phyloP scores from a whole-genome alignment of 2,797 vertebrate species.

The Myotis planiceps region DNA sequence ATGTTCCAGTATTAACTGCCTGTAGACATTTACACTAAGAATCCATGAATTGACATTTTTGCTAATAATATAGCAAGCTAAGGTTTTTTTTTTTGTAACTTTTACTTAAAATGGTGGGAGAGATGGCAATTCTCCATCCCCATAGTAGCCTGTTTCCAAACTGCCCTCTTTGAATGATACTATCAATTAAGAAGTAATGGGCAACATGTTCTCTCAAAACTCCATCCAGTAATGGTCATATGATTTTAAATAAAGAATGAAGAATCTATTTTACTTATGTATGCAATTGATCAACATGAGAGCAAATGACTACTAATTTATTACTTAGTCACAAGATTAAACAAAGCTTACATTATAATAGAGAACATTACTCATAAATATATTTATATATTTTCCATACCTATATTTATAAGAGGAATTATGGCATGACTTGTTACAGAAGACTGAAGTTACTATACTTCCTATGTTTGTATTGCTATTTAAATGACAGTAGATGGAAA shows the following conservation, averaged over 20 bases:
- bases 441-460: background rate
- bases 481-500: conserved; percentile 48
- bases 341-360: conserved; percentile 1
- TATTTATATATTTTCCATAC: background rate
- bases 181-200: background rate
- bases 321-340: conserved; percentile 12
- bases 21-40: conserved; percentile 56
- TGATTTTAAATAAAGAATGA: background rate
- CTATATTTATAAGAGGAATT: background rate
- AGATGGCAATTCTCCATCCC: background rate
- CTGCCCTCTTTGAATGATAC: background rate
- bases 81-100: conserved; percentile 76
- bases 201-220: background rate
- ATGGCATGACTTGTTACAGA: background rate
- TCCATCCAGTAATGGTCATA: background rate
- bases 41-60: conserved; percentile 61
- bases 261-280: background rate
- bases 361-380: background rate
- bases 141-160: background rate
- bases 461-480: conserved; percentile 51
- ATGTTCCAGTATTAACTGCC: conserved; percentile 76
- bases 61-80: conserved; percentile 67
- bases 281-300: conserved; percentile 15
- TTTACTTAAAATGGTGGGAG: conserved; percentile 3
- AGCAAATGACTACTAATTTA: background rate